Base-by-base conservation (phyloP, 2,888 invertebrate species). In the Drosophila demipolita region DNA sequence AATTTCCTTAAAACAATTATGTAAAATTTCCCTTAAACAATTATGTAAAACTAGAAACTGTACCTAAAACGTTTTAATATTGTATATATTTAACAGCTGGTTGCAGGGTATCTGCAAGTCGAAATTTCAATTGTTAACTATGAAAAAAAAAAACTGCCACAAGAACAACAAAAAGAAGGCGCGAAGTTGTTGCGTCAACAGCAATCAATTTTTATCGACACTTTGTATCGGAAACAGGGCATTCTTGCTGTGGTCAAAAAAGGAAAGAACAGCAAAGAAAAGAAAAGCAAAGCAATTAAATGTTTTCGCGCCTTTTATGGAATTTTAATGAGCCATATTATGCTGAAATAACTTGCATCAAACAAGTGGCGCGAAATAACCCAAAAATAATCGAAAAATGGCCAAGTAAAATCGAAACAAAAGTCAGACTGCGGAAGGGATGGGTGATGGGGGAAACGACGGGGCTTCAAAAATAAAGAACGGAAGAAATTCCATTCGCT, bases 261-360 rank as follows among this genome's bases (percentile, higher is more conserved):
- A 15, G 2, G 4, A 40, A 40, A 9, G 6, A 12, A 11, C 3
- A 35, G 11, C 35, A 11, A 45, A 7, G 38, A 23, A 20, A 23
- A 48, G 73, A 73, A 83, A 83, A 68, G 72, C 83, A 83, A 82
- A 70, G 73, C 83, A 83, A 82, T 85, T 82, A 85, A 75, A 74
- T 68, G 40, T 50, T 50, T 38, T 42, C 20, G 69, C 73, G 62
- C 48, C 72, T 73, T 69, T 81, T 77, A 69, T 83, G 85, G 85
- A 85, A 85, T 87, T 87, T 85, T 84, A 85, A 85, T 85, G 82
- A 85, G 83, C 17, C 68, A 87, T 80, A 82, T 86, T 80, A 80
- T 75, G 83, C 70, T 57, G 49, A 70, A 78, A 78, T 70, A 71
- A 78, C 71, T 70, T 76, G 42, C 78, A 73, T 62, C 58, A 66